phyloP scores from a whole-genome alignment of 2,888 invertebrate genomes.

The Operophtera brumata region DNA sequence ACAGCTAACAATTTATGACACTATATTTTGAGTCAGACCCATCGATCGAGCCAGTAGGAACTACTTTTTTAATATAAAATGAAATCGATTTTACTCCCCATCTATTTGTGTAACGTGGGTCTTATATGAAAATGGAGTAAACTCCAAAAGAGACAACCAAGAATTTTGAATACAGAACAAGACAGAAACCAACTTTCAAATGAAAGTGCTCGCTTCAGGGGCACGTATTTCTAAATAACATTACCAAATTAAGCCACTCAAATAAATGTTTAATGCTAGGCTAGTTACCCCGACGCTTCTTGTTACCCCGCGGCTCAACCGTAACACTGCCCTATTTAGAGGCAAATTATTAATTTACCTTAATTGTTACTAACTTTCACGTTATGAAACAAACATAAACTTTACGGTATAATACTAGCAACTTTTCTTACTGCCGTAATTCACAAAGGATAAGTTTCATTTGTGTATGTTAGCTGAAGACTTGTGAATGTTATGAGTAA shows the following conservation, averaged over 20 bases:
- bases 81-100: too few species aligned
- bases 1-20: too few species aligned
- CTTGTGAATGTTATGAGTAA: background rate
- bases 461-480: background rate
- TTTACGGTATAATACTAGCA: background rate
- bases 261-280: background rate
- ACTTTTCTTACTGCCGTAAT: background rate
- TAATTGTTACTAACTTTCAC: constrained; percentile 1
- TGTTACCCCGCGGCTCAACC: constrained; percentile 5
- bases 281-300: background rate
- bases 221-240: background rate
- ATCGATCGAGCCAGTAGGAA: too few species aligned
- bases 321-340: background rate
- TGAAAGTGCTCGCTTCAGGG: background rate
- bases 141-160: background rate
- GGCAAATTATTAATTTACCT: background rate
- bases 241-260: background rate
- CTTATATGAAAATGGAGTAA: too few species aligned
- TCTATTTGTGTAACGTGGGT: too few species aligned
- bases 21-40: too few species aligned
- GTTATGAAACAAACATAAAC: background rate
- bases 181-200: background rate
- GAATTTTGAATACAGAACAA: background rate
- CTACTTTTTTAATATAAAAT: too few species aligned
- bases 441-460: background rate